Base-by-base conservation (phyloP, 2,888 invertebrate genomes). In the Achlya flavicornis region DNA sequence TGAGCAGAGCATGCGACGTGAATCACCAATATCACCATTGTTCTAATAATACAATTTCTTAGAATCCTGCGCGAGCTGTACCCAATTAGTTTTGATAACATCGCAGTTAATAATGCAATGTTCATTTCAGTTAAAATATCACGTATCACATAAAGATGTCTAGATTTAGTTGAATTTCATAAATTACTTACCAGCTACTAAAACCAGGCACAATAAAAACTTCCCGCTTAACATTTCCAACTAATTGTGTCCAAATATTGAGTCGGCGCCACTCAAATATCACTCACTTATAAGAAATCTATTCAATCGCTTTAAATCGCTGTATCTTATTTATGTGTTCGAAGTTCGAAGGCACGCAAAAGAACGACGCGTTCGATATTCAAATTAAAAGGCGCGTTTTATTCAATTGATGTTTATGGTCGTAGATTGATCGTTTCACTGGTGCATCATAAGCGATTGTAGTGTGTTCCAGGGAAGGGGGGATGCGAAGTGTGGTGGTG, bases 211-310 rank as follows among this genome's bases (percentile, higher is more conserved):
- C 80, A 91, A 79, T 67, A 91, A 75, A 70, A 88, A 73, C 88
- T 84, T 90, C 78, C 81, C 84, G 91, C 84, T 87, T 87, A 89
- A 80, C 92, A 93, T 93, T 90, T 91, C 92, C 92, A 92, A 84
- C 76, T 83, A 75, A 74, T 89, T 86, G 73, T 78, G 77, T 87
- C 83, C 84, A 79, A 83, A 78, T 79, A 72, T 58, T 66, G 64
- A 77, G 68, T 70, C 72, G 64, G 68, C 79, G 79, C 79, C 76
- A 76, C 77, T 64, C 68, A 73, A 71, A 68, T 67, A 70, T 66
- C 76, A 73, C 69, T 65, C 68, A 68, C 72, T 4, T 63, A 48
- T 60, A 70, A n/a, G n/a, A n/a, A n/a, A 61, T 35, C n/a, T 46
- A 35, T 8, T 53, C 41, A 12, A 41, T 12, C 14, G 43, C 53